Percentiles rank a stretch among this genome's conserved stretches.
These are phyloP conservation scores for Hydrophis major DNA, from an alignment of 2,797 vertebrate species.

Conservation along the genomic window DNA sequence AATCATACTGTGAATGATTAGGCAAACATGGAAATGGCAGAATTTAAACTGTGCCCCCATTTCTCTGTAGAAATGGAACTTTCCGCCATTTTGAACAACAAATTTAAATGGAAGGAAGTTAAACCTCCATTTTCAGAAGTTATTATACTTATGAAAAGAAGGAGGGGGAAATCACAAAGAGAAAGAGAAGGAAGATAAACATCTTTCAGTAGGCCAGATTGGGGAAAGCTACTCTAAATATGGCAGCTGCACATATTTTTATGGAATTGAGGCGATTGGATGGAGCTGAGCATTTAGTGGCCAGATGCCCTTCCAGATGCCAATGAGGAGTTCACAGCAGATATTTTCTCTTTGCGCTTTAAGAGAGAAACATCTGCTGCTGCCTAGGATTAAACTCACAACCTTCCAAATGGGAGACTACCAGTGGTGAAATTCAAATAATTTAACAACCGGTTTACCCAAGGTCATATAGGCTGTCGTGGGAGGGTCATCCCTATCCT, in stretches of 20 bases:
- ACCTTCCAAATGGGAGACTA: background rate
- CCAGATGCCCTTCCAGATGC: background rate
- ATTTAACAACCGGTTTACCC: no score
- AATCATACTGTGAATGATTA: slow-evolving; percentile 23
- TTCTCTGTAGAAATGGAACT: background rate
- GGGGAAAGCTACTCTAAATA: background rate
- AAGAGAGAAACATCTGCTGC: background rate
- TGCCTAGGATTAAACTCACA: background rate
- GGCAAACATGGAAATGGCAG: background rate
- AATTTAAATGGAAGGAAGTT: background rate
- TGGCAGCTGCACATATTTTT: background rate
- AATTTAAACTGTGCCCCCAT: background rate
- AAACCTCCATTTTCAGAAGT: background rate
- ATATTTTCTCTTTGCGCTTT: background rate
- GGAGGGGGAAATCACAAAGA: background rate
- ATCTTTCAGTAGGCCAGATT: background rate
- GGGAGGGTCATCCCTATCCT: no score
- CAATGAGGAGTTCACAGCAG: background rate
- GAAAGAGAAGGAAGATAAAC: background rate
- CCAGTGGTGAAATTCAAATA: no score
- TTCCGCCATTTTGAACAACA: no score
- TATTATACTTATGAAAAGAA: background rate
- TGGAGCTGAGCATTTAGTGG: background rate
- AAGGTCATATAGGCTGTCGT: no score
- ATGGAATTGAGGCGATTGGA: background rate